These are phyloP conservation scores for Syngnathus scovelli DNA, from an alignment of 2,113 vertebrate species.

Conservation along the genomic window DNA sequence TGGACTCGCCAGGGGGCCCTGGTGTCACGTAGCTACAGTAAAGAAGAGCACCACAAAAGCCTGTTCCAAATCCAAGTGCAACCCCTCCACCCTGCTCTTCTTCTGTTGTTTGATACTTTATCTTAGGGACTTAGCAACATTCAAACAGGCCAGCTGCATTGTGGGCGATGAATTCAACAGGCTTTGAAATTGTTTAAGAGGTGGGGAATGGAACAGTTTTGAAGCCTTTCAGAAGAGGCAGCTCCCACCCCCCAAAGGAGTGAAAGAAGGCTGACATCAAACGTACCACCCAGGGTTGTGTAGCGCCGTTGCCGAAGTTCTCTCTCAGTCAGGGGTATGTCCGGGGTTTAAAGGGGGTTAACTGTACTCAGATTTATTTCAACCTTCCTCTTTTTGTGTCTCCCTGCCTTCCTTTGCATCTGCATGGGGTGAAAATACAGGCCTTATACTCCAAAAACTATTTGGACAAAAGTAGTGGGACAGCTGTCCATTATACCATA, in stretches of 20 bases:
- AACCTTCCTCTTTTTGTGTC: constrained; percentile 30
- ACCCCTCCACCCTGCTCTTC: constrained; percentile 11
- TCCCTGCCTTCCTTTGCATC: constrained; percentile 25
- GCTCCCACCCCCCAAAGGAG: constrained; percentile 43
- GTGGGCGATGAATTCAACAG: constrained; percentile 52
- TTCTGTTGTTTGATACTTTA: constrained; percentile 66
- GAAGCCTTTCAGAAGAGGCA: constrained; percentile 48
- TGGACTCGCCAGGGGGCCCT: constrained; percentile 51
- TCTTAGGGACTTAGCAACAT: constrained; percentile 62
- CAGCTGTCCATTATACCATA: too few relatives aligned
- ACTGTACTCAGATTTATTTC: constrained; percentile 64
- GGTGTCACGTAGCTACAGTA: constrained; percentile 41
- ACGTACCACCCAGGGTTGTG: constrained; percentile 54
- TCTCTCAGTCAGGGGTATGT: constrained; percentile 64
- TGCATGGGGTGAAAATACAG: neutral
- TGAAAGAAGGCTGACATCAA: constrained; percentile 61
- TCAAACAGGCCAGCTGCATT: constrained; percentile 58
- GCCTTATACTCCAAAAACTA: neutral
- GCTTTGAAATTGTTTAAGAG: constrained; percentile 61
- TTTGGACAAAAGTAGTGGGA: too few relatives aligned
- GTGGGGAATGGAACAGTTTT: constrained; percentile 52
- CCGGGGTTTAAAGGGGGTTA: constrained; percentile 58
- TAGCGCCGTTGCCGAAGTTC: constrained; percentile 53
- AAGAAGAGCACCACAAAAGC: constrained; percentile 32
- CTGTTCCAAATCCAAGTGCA: constrained; percentile 34